These are phyloP conservation scores for Thermophis baileyi DNA, from an alignment of 2,113 vertebrate species.

Conservation along the genomic window DNA sequence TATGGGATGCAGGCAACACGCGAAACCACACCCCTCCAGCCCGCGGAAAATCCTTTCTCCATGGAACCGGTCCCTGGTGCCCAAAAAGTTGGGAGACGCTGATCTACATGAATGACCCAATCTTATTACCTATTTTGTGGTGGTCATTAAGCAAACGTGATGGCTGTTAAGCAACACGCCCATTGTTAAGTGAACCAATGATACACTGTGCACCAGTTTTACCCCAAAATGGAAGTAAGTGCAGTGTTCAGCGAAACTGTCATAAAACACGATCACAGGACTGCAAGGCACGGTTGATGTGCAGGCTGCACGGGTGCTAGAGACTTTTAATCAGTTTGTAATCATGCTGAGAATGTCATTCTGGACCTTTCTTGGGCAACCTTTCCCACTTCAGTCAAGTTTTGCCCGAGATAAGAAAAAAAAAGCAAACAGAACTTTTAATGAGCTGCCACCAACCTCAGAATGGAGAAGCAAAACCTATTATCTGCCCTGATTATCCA, in stretches of 20 bases:
- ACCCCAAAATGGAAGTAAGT: neutral
- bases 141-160: no score
- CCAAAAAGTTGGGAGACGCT: no score
- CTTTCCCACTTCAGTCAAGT: neutral
- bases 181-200: no score
- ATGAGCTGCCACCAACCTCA: neutral
- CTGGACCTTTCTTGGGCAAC: neutral
- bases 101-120: no score
- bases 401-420: neutral
- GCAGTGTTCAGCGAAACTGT: neutral
- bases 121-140: no score
- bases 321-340: neutral
- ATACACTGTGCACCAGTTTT: no score
- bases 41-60: no score
- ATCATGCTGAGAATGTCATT: neutral
- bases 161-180: no score
- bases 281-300: neutral
- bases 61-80: no score
- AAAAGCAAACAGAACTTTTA: slow-evolving; percentile 14
- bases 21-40: no score
- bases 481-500: slow-evolving; percentile 2
- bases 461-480: neutral
- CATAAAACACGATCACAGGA: neutral
- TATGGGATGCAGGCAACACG: no score
- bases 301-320: no score